Evolutionary conservation across 2,888 invertebrate species (phyloP), one percentile per base, ranked within the genome.

Genomic region (Coleophora flavipennella): DNA sequence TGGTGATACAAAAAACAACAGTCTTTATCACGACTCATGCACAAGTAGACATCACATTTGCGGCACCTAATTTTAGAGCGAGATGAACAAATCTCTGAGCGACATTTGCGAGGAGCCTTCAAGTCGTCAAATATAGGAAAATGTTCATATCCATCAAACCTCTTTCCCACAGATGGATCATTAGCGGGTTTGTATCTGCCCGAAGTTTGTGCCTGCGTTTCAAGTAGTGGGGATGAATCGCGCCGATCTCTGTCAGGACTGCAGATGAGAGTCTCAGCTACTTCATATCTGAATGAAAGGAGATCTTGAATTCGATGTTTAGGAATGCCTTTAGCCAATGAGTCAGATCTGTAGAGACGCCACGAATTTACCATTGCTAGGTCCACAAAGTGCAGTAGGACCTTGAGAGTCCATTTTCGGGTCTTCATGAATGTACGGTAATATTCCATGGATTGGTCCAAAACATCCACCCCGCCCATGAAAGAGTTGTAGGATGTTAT

Each of bases 351-450:
- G 41, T 59, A 57, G 10, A 48, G 41, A 13, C 53, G 41, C 55
- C 58, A 58, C 31, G 53, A 38, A 36, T 58, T 58, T 4, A 47
- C 51, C 7, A 54, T 6, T 2, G 50, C 47, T 10, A 59, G 41
- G 43, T 62, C 57, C 4, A 56, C 31, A 43, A 57, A 53, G 32
- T 59, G 53, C 6, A 54, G 39, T 2, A 58, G 37, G 7, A 57
- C 52, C 42, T 57, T 59, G 7, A 62, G 33, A 9, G 58, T 57
- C 55, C 57, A 64, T 38, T 60, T 62, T 33, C 40, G 49, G 0
- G 58, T 58, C 51, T 59, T 62, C 4, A 55, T 55, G 25, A 53
- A 56, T 6, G 20, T 20, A 20, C 20, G 20, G 20, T 20, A 20
- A 20, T 20, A 20, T 20, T 20, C 20, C 20, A 20, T 50, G 6